phyloP scores from a whole-genome alignment of 2,797 vertebrate genomes.

The Pachyuromys duprasi region DNA sequence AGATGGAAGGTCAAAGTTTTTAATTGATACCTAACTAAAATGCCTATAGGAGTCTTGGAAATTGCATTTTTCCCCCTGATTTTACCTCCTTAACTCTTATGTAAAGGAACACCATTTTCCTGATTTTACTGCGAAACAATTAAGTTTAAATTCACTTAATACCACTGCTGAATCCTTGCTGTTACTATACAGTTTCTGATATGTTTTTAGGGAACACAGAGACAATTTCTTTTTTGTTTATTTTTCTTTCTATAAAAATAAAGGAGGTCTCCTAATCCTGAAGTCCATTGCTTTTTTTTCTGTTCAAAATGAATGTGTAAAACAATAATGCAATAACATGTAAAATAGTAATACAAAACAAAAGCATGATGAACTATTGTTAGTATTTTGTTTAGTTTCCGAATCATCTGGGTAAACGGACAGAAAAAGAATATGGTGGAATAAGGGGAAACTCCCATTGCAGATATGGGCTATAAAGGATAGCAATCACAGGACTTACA shows the following conservation, averaged over 20 bases:
- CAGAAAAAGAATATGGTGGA: background rate
- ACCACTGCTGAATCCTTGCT: background rate
- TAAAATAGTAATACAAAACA: background rate
- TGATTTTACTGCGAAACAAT: background rate
- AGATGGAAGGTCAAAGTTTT: background rate
- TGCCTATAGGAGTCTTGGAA: background rate
- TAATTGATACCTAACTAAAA: background rate
- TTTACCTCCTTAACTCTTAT: background rate
- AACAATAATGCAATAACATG: no score
- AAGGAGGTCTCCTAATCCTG: background rate
- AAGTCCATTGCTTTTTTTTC: background rate
- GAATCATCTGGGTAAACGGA: background rate
- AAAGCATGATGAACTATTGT: background rate
- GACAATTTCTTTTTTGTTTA: background rate
- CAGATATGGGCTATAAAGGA: background rate
- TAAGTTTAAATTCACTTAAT: constrained; percentile 11
- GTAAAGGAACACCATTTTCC: background rate
- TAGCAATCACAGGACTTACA: background rate
- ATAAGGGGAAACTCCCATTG: background rate
- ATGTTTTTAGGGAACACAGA: background rate
- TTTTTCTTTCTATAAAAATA: background rate
- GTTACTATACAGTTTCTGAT: fast-evolving
- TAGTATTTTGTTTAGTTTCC: background rate
- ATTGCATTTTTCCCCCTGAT: background rate
- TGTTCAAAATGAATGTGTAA: background rate